Base-by-base conservation (phyloP, 2,113 vertebrate species). In the Aptenodytes patagonicus region DNA sequence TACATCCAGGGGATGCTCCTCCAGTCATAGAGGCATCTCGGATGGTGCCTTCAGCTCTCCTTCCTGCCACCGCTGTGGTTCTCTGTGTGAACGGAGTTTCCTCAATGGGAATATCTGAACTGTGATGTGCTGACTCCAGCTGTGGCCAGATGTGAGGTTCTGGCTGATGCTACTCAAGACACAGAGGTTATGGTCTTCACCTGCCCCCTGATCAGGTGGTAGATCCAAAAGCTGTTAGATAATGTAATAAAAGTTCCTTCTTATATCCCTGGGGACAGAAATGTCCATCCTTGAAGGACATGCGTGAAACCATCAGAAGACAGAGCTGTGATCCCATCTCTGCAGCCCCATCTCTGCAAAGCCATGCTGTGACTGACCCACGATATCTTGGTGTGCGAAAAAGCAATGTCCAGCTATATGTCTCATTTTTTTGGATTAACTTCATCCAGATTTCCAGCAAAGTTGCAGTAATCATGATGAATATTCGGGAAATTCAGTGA, bases 331-430 rank as follows among this genome's bases (percentile, higher is more conserved):
- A 36, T 22, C 52, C 46, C 29, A 20, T 4, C 51, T 25, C 18
- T 21, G 17, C 5, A 24, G 44, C 38, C 47, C 40, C 47, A 47
- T 2, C 80, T 31, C 57, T 32, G 69, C 58, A 47, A 25, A 87
- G 17, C 57, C 31, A 5, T 7, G 6, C 49, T 28, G n/a, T 34
- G 44, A 46, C n/a, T 6, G 18, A 51, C 2, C 32, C 57, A 13
- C 3, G 0, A 10, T 9, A 5, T 9, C 69, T 71, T 10, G 0
- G 17, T 8, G 11, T 12, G 11, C 2, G 1, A 8, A 49, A 42
- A 38, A 60, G 11, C 5, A 1, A 44, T 4, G 17, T 17, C 51
- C 46, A 46, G 36, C 11, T 52, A 2, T 1, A 36, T 4, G 4
- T 29, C 85, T 66, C 80, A 2, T 60, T 69, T 51, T 51, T 46